These are phyloP conservation scores for Chydorus sphaericus DNA, from an alignment of 2,888 invertebrate genomes.

Conservation along the genomic window DNA sequence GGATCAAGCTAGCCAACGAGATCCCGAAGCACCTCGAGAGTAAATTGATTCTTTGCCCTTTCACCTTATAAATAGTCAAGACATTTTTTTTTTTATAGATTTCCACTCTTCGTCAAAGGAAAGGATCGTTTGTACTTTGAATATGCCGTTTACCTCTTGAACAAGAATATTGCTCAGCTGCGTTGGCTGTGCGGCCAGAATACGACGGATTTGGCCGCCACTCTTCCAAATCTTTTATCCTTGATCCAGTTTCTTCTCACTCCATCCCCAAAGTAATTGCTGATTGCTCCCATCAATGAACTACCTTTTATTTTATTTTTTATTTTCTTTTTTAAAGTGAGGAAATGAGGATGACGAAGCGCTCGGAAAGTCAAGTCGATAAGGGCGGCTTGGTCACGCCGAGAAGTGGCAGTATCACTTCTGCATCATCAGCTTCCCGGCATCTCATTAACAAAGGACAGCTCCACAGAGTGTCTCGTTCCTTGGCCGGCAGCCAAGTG, in stretches of 20 bases:
- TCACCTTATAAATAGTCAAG: not conserved
- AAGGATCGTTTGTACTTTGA: constrained; percentile 66
- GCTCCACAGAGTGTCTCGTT: constrained; percentile 7
- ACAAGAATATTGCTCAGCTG: constrained; percentile 87
- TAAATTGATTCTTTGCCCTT: constrained; percentile 28
- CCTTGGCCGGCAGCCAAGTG: constrained; percentile 5
- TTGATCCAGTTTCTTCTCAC: constrained; percentile 33
- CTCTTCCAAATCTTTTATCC: constrained; percentile 54
- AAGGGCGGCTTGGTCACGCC: too few relatives aligned
- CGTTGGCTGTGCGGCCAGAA: constrained; percentile 58
- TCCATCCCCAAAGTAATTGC: not conserved
- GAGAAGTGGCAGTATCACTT: not conserved
- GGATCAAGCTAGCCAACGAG: constrained; percentile 55
- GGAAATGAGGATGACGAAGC: not conserved
- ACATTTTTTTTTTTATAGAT: constrained; percentile 39
- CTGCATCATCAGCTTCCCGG: not conserved
- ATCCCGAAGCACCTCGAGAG: constrained; percentile 40
- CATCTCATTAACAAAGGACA: too few relatives aligned
- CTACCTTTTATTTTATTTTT: not conserved
- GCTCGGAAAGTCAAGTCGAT: not conserved
- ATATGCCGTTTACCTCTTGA: constrained; percentile 79
- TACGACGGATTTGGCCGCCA: constrained; percentile 57
- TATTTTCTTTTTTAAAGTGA: not conserved
- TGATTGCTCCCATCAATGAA: not conserved
- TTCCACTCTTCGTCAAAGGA: constrained; percentile 64